Conservation (phyloP, 1,140 invertebrate genomes). For the Cyclargus thomasi region DNA sequence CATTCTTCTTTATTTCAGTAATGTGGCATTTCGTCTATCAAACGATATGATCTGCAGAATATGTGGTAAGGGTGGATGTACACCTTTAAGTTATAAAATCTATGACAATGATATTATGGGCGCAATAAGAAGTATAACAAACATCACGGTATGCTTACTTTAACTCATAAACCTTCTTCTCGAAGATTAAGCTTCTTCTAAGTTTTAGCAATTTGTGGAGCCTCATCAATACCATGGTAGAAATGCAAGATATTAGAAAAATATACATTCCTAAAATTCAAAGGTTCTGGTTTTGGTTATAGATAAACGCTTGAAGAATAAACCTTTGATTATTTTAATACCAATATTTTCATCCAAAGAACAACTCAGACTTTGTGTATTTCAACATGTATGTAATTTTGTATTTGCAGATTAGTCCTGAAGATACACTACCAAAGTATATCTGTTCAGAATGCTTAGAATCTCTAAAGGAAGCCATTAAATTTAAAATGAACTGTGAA, state of each 20-base stretch:
- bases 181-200: no score
- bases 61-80: conserved; percentile 52
- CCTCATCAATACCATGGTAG: no score
- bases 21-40: conserved; percentile 38
- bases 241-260: no score
- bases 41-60: conserved; percentile 62
- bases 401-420: neutral
- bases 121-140: conserved; percentile 50
- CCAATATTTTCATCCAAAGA: no score
- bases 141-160: conserved; percentile 50
- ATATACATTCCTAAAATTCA: no score
- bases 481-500: conserved; percentile 1
- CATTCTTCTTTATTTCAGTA: conserved; percentile 40
- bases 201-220: no score
- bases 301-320: no score
- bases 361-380: no score
- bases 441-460: neutral
- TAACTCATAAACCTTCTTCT: no score
- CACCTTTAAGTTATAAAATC: conserved; percentile 46
- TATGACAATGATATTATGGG: conserved; percentile 57
- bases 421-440: conserved; percentile 1
- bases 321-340: no score
- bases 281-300: no score
- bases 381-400: neutral
- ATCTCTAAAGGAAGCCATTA: conserved; percentile 27